phyloP scores from a whole-genome alignment of 2,113 vertebrate genomes.

The Phyllopteryx taeniolatus region DNA sequence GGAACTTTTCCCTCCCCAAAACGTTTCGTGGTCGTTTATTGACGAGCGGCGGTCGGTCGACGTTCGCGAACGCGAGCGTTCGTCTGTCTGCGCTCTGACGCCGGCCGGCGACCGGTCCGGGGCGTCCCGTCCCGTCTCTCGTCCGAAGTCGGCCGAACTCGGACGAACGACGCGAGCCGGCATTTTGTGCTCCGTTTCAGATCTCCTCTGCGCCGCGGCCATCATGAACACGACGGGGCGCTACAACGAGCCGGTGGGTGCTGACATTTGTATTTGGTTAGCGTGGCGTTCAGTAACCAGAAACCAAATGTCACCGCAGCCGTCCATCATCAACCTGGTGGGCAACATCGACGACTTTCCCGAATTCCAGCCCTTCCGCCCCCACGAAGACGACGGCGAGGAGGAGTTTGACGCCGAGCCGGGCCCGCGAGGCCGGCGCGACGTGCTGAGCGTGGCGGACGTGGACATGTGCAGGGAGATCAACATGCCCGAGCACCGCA shows the following conservation, averaged over 20 bases:
- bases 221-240: neutral
- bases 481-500: conserved; percentile 79
- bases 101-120: no score
- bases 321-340: neutral
- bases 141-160: no score
- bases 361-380: neutral
- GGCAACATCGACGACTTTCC: neutral
- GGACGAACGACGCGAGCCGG: no score
- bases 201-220: neutral
- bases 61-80: no score
- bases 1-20: no score
- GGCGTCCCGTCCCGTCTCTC: no score
- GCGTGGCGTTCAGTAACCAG: no score
- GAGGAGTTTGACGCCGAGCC: neutral
- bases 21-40: no score
- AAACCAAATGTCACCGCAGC: neutral
- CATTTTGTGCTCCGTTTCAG: neutral
- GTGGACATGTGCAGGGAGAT: conserved; percentile 69
- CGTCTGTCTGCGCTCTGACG: no score
- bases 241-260: conserved; percentile 1
- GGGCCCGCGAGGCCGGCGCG: conserved; percentile 1
- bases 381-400: neutral
- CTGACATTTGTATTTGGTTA: no score
- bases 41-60: no score
- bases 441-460: conserved; percentile 16